Evolutionary conservation across 2,113 vertebrate genomes (phyloP).

Genomic region (Aspidoscelis tigris): DNA sequence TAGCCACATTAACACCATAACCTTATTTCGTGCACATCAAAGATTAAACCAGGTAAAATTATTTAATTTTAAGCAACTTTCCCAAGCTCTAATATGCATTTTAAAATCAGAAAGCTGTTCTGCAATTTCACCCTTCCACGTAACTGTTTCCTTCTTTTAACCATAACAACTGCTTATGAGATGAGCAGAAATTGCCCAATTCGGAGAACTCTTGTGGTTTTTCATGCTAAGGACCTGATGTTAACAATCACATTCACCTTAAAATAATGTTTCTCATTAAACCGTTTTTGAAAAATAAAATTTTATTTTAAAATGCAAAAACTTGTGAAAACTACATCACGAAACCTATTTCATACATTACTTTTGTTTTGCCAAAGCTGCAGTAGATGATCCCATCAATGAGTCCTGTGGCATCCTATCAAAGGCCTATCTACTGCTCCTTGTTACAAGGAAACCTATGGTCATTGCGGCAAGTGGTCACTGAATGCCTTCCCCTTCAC

Average conservation of each 20-base stretch:
- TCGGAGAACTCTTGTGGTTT: slow-evolving; percentile 12
- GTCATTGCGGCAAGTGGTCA: too few species aligned
- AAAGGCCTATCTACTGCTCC: too few species aligned
- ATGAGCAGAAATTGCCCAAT: slow-evolving; percentile 49
- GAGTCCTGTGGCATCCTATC: too few species aligned
- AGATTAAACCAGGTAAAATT: slow-evolving; percentile 52
- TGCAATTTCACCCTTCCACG: slow-evolving; percentile 46
- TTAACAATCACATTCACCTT: slow-evolving; percentile 29
- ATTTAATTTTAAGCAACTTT: slow-evolving; percentile 66
- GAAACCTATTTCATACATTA: too few species aligned
- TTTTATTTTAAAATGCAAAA: background rate
- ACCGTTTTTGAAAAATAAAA: background rate
- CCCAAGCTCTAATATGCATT: slow-evolving; percentile 58
- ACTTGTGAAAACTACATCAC: too few species aligned
- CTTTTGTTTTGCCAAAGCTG: too few species aligned
- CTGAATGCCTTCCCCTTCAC: too few species aligned
- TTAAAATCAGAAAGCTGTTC: slow-evolving; percentile 58
- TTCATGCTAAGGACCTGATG: slow-evolving; percentile 25
- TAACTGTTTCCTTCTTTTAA: slow-evolving; percentile 42
- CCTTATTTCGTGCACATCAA: slow-evolving; percentile 41
- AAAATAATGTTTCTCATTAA: slow-evolving; percentile 5
- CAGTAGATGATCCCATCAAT: too few species aligned
- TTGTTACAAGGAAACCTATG: too few species aligned
- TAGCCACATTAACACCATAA: slow-evolving; percentile 55
- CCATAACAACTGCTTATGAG: slow-evolving; percentile 49